phyloP scores from a whole-genome alignment of 2,113 vertebrate species.

The Paracanthobrama guichenoti region DNA sequence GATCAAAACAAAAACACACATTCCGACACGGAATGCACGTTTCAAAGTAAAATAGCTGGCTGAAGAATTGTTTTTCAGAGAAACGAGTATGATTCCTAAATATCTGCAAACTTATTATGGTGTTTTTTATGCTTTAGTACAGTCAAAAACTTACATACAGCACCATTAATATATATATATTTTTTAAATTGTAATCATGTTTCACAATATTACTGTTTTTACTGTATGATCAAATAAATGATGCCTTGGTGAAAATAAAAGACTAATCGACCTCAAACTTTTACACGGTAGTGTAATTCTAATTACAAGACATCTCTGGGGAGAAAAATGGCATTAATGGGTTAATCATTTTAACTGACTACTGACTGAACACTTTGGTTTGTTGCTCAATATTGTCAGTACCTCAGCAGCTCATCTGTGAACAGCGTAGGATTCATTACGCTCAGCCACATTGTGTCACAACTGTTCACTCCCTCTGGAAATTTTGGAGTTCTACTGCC shows the following conservation, averaged over 20 bases:
- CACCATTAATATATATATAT: no score
- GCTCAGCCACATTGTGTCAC: constrained; percentile 75
- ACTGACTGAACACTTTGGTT: not conserved
- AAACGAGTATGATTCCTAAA: no score
- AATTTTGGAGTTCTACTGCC: not conserved
- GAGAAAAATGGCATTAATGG: not conserved
- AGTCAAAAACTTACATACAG: no score
- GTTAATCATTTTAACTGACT: not conserved
- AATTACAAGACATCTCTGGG: not conserved
- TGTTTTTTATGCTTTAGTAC: no score
- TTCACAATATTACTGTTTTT: no score
- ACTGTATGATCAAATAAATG: not conserved
- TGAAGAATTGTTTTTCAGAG: no score
- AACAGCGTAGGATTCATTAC: constrained; percentile 77
- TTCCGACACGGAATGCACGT: no score
- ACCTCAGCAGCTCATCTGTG: constrained; percentile 66
- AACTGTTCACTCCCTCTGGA: constrained; percentile 49
- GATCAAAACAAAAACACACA: no score
- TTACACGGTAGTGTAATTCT: not conserved
- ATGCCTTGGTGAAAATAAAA: not conserved
- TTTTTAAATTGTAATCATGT: no score
- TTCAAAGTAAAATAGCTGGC: no score
- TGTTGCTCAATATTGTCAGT: constrained; percentile 55
- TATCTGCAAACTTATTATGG: no score
- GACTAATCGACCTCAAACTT: not conserved